Percentiles rank a stretch among this genome's conserved stretches.
These are phyloP conservation scores for Anastrepha obliqua DNA, from an alignment of 1,140 invertebrate genomes.

Conservation along the genomic window DNA sequence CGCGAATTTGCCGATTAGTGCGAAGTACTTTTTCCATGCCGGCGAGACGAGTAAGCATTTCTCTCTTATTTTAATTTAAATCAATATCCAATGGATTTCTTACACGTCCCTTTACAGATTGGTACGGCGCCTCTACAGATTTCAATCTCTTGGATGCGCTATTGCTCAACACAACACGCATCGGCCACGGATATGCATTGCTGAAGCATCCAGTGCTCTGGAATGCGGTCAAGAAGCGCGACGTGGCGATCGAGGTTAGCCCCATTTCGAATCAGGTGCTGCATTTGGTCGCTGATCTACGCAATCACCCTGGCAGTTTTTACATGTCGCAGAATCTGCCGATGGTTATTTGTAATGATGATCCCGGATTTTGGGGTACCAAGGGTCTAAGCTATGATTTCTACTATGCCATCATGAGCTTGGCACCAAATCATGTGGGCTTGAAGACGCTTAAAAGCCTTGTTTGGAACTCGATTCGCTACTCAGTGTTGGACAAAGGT, in stretches of 20 bases:
- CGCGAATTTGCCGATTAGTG: constrained; percentile 68
- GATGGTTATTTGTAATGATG: constrained; percentile 81
- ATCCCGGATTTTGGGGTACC: constrained; percentile 82
- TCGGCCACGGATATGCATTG: constrained; percentile 82
- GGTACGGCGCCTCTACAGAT: constrained; percentile 76
- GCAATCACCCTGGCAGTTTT: constrained; percentile 85
- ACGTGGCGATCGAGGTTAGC: constrained; percentile 87
- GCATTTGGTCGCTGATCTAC: constrained; percentile 82
- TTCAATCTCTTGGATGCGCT: constrained; percentile 79
- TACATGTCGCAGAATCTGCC: constrained; percentile 80
- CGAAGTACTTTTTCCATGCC: constrained; percentile 63
- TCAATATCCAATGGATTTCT: too few relatives aligned
- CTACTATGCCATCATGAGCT: constrained; percentile 83
- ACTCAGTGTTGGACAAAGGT: constrained; percentile 60
- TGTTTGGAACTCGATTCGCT: constrained; percentile 80
- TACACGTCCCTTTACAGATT: constrained; percentile 72
- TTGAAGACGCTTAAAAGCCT: constrained; percentile 81
- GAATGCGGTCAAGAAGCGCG: constrained; percentile 77
- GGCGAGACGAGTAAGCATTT: constrained; percentile 34
- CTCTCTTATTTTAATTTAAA: not conserved
- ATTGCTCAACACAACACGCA: constrained; percentile 81
- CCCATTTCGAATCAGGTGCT: constrained; percentile 88
- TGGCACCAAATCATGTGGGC: constrained; percentile 79
- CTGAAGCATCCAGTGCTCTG: constrained; percentile 84
- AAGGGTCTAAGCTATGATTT: constrained; percentile 82